Conservation (phyloP, 2,888 invertebrate genomes). For the Drosophila aldrichi region DNA sequence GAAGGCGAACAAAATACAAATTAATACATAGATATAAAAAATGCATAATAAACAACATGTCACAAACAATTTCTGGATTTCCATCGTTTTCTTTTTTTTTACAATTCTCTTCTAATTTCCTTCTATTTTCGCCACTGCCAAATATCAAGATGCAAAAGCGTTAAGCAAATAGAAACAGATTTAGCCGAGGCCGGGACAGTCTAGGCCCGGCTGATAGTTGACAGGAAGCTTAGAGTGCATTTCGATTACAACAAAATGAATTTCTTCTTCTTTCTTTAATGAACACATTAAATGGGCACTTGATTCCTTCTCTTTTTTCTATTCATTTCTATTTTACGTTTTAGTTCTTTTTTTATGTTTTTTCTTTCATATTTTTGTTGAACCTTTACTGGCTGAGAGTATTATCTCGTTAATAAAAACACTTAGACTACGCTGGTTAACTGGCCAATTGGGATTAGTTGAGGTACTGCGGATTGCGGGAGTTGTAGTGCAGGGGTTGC, state of each 20-base stretch:
- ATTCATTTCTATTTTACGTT: slow-evolving; percentile 13
- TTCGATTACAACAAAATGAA: slow-evolving; percentile 31
- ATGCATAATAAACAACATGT: slow-evolving; percentile 84
- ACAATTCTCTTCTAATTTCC: slow-evolving; percentile 24
- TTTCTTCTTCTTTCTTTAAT: not conserved
- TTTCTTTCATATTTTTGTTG: slow-evolving; percentile 10
- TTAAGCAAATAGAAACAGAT: slow-evolving; percentile 30
- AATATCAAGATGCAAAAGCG: slow-evolving; percentile 17
- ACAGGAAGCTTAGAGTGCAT: slow-evolving; percentile 70
- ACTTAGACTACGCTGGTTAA: slow-evolving; percentile 56
- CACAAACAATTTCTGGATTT: slow-evolving; percentile 65
- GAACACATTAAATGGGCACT: slow-evolving; percentile 54
- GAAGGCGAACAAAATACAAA: slow-evolving; percentile 72
- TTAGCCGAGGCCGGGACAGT: slow-evolving; percentile 8
- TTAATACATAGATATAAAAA: slow-evolving; percentile 69
- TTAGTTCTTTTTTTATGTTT: slow-evolving; percentile 7
- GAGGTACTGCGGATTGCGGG: slow-evolving; percentile 35
- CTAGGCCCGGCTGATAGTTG: slow-evolving; percentile 28
- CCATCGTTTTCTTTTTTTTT: slow-evolving; percentile 32
- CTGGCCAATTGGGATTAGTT: slow-evolving; percentile 59
- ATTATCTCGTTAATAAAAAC: slow-evolving; percentile 61
- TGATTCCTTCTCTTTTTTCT: slow-evolving; percentile 20
- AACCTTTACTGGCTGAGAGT: slow-evolving; percentile 59
- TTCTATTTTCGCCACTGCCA: slow-evolving; percentile 25
- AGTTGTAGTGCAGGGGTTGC: slow-evolving; percentile 45